Evolutionary conservation across 92 coral and sea anemone genomes (phyloP), one percentile per base, ranked within the genome.

Genomic region (Plumapathes pennacea): DNA sequence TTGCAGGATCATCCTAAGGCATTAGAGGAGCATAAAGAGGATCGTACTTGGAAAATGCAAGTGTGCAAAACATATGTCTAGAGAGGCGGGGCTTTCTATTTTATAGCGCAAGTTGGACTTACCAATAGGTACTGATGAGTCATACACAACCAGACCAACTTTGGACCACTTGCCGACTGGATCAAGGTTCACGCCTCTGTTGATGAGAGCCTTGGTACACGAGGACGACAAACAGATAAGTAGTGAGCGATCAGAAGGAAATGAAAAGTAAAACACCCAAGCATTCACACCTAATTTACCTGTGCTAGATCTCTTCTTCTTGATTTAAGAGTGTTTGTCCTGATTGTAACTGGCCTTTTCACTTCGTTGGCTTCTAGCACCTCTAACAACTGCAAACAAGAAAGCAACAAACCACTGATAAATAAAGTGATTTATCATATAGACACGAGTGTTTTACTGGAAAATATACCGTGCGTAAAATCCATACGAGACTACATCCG

Each of bases 81-180:
- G n/a, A n/a, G n/a, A n/a, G n/a, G n/a, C n/a, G n/a, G n/a, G n/a
- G n/a, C n/a, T n/a, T n/a, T n/a, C n/a, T n/a, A n/a, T n/a, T n/a
- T n/a, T n/a, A n/a, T n/a, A n/a, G n/a, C n/a, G n/a, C n/a, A n/a
- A n/a, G n/a, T n/a, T n/a, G n/a, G 11, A 62, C 96, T 47, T 80
- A 91, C 97, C 97, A 47, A 91, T 64, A n/a, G 97, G 97, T 12
- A 91, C 97, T 19, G 97, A 78, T 10, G 97, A 91, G 56, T 91
- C 96, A 60, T 91, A 91, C 11, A 91, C 81, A 23, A 91, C 97
- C 33, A 91, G 85, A 45, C 97, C 97, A 20, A 88, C 97, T 67
- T 91, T 91, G 3, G 96, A 87, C 97, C 97, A 91, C 54, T 91
- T 87, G 36, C 97, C 97, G 29, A 91, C 64, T 1, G 97, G 97